Conservation (phyloP, 1,140 invertebrate genomes). For the Neelides sp. region DNA sequence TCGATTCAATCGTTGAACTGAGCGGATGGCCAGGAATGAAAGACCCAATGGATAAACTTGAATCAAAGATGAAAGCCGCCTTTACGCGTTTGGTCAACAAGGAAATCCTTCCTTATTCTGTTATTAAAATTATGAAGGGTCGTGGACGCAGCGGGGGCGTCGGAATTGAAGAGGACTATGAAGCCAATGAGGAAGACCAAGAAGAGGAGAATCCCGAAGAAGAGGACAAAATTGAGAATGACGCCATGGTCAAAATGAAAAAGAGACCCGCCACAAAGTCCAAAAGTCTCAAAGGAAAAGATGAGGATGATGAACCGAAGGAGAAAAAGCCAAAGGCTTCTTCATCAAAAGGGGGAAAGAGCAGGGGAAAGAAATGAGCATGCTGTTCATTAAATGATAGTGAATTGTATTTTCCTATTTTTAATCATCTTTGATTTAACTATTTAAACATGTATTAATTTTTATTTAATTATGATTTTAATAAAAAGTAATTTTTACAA, state of each 20-base stretch:
- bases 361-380: neutral
- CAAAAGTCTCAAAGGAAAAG: constrained; percentile 2
- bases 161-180: constrained; percentile 38
- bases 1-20: constrained; percentile 74
- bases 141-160: constrained; percentile 35
- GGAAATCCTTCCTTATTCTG: constrained; percentile 56
- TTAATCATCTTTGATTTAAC: no score
- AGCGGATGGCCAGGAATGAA: constrained; percentile 65
- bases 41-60: constrained; percentile 60
- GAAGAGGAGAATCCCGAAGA: constrained; percentile 42
- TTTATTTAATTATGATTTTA: no score
- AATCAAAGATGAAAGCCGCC: constrained; percentile 79
- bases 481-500: no score
- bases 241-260: constrained; percentile 65
- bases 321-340: neutral
- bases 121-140: constrained; percentile 43
- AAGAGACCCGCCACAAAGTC: constrained; percentile 11
- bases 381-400: no score
- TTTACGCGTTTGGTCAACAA: constrained; percentile 89
- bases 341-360: neutral
- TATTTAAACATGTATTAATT: no score
- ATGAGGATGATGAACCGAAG: neutral
- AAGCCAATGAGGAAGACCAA: constrained; percentile 37
- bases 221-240: constrained; percentile 52
- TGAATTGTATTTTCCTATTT: no score